phyloP scores from a whole-genome alignment of 2,888 invertebrate genomes.

The Amblyteles armatorius region DNA sequence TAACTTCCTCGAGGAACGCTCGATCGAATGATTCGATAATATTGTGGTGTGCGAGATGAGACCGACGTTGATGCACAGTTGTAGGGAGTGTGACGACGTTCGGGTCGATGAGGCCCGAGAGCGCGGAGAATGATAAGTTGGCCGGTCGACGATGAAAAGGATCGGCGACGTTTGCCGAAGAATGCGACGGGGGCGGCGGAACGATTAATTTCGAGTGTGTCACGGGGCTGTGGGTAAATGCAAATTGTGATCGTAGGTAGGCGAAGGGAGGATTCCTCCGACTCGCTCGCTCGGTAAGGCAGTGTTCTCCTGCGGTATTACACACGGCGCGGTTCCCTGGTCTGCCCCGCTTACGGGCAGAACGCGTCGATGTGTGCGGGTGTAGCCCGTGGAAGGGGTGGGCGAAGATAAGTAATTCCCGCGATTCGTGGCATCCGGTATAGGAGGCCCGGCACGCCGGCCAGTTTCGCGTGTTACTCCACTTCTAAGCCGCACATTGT shows the following conservation, averaged over 20 bases:
- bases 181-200: constrained; percentile 33
- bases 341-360: no score
- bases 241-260: constrained; percentile 66
- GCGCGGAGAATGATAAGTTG: constrained; percentile 6
- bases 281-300: constrained; percentile 33
- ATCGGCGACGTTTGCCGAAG: constrained; percentile 40
- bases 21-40: constrained; percentile 48
- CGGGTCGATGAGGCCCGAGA: neutral
- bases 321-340: neutral
- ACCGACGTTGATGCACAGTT: constrained; percentile 10
- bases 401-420: constrained; percentile 71
- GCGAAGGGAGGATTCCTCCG: constrained; percentile 52
- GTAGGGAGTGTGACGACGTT: neutral
- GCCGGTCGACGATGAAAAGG: constrained; percentile 24
- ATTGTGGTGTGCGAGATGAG: neutral
- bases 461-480: constrained; percentile 66
- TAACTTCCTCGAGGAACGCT: constrained; percentile 13
- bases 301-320: constrained; percentile 34
- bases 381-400: constrained; percentile 8
- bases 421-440: constrained; percentile 73
- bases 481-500: constrained; percentile 69
- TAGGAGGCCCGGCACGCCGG: constrained; percentile 65
- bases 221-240: constrained; percentile 48
- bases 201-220: constrained; percentile 66
- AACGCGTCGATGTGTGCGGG: neutral